phyloP scores from a whole-genome alignment of 2,888 invertebrate genomes.

The Parnassius smintheus region DNA sequence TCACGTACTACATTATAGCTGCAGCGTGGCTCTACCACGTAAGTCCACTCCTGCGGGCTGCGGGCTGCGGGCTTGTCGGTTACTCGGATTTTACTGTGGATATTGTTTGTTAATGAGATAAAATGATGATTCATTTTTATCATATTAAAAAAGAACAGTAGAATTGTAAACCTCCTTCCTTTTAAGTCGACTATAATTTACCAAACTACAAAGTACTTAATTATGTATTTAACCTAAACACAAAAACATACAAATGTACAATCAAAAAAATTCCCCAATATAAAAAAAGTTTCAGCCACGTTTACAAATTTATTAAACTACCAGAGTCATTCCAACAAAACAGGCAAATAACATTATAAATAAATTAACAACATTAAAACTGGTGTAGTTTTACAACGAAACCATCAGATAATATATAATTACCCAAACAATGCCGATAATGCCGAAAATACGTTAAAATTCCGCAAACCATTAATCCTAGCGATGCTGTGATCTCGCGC shows the following conservation, averaged over 20 bases:
- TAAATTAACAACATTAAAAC: not conserved
- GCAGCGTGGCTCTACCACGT: too few species aligned
- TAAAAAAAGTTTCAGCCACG: slow-evolving; percentile 4
- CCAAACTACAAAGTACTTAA: too few species aligned
- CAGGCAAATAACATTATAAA: not conserved
- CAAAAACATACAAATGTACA: not conserved
- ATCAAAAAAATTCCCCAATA: not conserved
- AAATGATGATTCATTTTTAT: too few species aligned
- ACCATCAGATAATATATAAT: not conserved
- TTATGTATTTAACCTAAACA: too few species aligned
- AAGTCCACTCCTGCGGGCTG: too few species aligned
- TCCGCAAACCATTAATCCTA: not conserved
- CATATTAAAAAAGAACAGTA: too few species aligned
- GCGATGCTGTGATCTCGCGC: slow-evolving; percentile 17
- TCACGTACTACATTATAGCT: too few species aligned
- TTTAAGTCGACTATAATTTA: too few species aligned
- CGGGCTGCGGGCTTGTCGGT: too few species aligned
- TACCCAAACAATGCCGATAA: not conserved
- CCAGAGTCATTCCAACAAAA: not conserved
- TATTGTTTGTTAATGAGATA: too few species aligned
- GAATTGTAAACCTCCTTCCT: too few species aligned
- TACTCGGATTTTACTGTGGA: too few species aligned
- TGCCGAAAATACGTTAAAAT: slow-evolving; percentile 4
- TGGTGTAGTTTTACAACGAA: not conserved
- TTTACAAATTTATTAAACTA: not conserved